phyloP scores from a whole-genome alignment of 2,888 invertebrate genomes.

The Pristionchus mayeri region DNA sequence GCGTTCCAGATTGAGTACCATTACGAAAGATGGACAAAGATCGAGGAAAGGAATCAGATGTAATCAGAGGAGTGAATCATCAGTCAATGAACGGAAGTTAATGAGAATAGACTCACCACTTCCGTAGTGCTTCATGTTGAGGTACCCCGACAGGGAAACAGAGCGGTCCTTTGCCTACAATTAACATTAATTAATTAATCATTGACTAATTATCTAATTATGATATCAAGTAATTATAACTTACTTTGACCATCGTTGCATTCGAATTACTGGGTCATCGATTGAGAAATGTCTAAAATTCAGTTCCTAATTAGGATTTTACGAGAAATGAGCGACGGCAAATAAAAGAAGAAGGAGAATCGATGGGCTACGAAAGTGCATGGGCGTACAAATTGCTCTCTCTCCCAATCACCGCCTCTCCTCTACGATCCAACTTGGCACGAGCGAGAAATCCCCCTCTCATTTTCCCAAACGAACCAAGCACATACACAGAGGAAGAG shows the following conservation, averaged over 20 bases:
- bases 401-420: neutral
- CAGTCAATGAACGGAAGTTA: neutral
- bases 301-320: neutral
- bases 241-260: neutral
- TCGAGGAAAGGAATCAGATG: neutral
- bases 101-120: conserved; percentile 53
- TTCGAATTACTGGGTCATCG: neutral
- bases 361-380: neutral
- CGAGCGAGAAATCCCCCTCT: neutral
- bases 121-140: conserved; percentile 67
- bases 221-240: neutral
- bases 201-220: too few species aligned
- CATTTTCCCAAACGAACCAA: neutral
- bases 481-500: conserved; percentile 7
- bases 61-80: too few species aligned
- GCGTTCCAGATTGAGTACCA: neutral
- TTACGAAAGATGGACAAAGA: neutral
- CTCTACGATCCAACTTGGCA: too few species aligned
- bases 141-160: conserved; percentile 70
- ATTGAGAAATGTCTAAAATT: neutral
- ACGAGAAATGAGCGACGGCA: neutral
- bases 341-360: neutral
- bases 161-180: conserved; percentile 20
- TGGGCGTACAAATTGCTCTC: neutral
- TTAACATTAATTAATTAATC: too few species aligned